Base-by-base conservation (phyloP, 2,113 vertebrate species). In the Lycaon pictus region DNA sequence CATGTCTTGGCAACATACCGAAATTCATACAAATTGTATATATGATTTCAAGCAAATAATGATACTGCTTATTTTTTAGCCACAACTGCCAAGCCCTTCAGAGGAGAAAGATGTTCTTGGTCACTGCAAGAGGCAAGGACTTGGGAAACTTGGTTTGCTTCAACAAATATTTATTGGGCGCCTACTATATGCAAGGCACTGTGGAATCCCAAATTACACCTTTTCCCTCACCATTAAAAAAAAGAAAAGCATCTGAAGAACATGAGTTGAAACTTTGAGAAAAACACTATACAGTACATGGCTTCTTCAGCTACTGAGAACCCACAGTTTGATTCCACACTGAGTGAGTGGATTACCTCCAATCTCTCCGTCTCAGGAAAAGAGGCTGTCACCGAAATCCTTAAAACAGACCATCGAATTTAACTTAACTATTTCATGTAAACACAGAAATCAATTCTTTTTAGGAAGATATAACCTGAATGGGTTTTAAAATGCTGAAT, bases 1-100 rank as follows among this genome's bases (percentile, higher is more conserved):
- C 98, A 97, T 98, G 93, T 98, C 98, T 99, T 98, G 98, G 98
- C 98, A 99, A 99, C 98, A 98, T 98, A 98, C 95, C 91, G 98
- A 98, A 98, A 94, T 98, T 96, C 98, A 98, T 98, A 98, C 96
- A 98, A 98, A 98, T 87, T 69, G 98, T 96, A 87, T 98, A 98
- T 96, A 96, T 94, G 96, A 98, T 97, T 97, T 97, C 97, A 98
- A 99, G 98, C 98, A 98, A 97, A 69, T 97, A 97, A 94, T 95
- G 97, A 96, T 96, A 94, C 97, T 98, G 93, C 79, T 97, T 97
- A 87, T 53, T 95, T 97, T 96, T 97, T 91, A 98, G 97, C 23
- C 91, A 98, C 97, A 98, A 98, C 96, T 97, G 98, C 98, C 98
- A 97, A 97, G 97, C 96, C 98, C 97, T 98, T 98, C 97, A 74